These are phyloP conservation scores for Cryptoprocta ferox DNA, from an alignment of 2,797 vertebrate genomes.

Conservation along the genomic window DNA sequence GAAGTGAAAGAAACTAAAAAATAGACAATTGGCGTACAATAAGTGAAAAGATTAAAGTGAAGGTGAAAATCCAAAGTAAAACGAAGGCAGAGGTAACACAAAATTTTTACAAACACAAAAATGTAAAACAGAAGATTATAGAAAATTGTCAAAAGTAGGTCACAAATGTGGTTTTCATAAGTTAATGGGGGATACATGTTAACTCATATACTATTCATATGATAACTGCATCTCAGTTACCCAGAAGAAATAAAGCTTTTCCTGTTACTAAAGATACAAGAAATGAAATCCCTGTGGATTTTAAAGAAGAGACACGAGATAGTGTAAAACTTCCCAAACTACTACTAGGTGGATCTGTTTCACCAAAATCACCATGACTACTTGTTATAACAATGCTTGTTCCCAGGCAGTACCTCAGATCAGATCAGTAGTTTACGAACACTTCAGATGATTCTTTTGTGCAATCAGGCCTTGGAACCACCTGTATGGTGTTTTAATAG, in stretches of 20 bases:
- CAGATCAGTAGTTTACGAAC: neutral
- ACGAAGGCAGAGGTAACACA: neutral
- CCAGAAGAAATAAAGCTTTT: conserved; percentile 37
- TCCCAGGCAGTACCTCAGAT: neutral
- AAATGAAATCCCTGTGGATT: neutral
- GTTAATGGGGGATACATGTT: neutral
- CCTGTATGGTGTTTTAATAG: neutral
- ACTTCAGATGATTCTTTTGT: neutral
- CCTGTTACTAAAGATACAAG: neutral
- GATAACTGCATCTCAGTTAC: neutral
- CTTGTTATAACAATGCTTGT: neutral
- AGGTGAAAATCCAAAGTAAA: neutral
- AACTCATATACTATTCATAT: neutral
- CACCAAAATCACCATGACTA: neutral
- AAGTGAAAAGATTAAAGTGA: neutral
- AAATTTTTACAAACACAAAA: neutral
- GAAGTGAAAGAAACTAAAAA: conserved; percentile 1
- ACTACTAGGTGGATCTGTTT: neutral
- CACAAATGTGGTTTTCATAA: conserved; percentile 2
- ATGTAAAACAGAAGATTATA: neutral
- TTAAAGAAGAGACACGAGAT: neutral
- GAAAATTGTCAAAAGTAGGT: neutral
- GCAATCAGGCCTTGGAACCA: neutral
- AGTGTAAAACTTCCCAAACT: neutral
- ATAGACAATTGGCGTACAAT: neutral